These are phyloP conservation scores for Bombus turneri DNA, from an alignment of 1,140 invertebrate species.

Conservation along the genomic window DNA sequence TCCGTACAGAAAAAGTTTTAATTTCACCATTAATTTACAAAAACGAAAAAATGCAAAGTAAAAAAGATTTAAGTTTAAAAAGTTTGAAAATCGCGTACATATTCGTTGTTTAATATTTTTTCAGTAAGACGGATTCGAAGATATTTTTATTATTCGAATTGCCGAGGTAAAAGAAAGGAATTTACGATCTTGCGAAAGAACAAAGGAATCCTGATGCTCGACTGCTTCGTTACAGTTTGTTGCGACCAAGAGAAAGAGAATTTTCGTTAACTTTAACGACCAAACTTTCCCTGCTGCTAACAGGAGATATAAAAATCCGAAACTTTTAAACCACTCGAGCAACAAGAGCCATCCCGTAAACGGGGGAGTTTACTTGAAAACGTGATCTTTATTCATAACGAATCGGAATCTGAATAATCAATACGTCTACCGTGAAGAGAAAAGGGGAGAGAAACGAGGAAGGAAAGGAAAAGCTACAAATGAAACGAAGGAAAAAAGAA, in stretches of 20 bases:
- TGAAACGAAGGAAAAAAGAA: neutral
- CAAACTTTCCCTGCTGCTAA: slow-evolving; percentile 14
- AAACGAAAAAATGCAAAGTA: neutral
- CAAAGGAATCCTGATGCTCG: neutral
- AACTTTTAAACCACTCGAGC: neutral
- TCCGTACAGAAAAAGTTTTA: neutral
- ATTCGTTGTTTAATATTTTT: too few species aligned
- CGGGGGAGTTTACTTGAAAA: slow-evolving; percentile 6
- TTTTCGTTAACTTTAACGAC: slow-evolving; percentile 39
- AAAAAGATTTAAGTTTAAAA: too few species aligned
- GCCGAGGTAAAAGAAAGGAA: neutral
- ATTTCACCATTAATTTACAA: neutral
- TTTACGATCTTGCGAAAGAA: neutral
- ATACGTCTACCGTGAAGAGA: slow-evolving; percentile 24
- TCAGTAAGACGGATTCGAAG: too few species aligned
- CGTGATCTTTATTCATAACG: slow-evolving; percentile 53
- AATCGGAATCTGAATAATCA: slow-evolving; percentile 47
- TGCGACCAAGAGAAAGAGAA: slow-evolving; percentile 1
- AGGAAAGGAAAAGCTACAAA: neutral
- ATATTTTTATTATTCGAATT: neutral
- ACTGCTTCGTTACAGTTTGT: neutral
- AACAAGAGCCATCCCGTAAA: slow-evolving; percentile 18
- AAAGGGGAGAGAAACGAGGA: neutral
- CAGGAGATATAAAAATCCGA: neutral
- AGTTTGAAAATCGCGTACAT: neutral